Percentiles rank a stretch among this genome's conserved stretches.
Evolutionary conservation across 2,888 invertebrate genomes (phyloP).

Genomic region (Eucriotettix oculatus): DNA sequence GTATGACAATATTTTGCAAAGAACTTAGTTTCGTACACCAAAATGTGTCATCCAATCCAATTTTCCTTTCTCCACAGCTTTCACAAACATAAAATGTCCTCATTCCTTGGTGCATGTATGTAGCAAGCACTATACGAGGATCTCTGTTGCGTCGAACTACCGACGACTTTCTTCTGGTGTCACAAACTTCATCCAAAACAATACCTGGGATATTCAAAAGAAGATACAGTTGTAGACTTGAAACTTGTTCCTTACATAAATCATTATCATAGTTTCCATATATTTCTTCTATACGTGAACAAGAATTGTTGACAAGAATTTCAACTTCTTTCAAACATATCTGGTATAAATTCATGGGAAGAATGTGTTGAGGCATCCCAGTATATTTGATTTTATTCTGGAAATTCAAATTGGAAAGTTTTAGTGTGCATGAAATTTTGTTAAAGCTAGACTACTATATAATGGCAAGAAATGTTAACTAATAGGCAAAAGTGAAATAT

Average conservation of each 20-base stretch:
- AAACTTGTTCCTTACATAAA: constrained; percentile 6
- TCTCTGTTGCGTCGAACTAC: neutral
- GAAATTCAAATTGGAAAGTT: too few relatives aligned
- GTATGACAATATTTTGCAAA: constrained; percentile 9
- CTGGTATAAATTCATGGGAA: constrained; percentile 5
- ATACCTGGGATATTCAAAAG: constrained; percentile 9
- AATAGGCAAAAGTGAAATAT: too few relatives aligned
- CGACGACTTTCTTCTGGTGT: neutral
- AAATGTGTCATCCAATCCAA: constrained; percentile 9
- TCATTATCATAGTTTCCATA: constrained; percentile 11
- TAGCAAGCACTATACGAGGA: constrained; percentile 9
- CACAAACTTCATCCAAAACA: constrained; percentile 12
- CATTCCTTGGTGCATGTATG: constrained; percentile 13
- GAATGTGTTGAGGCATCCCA: neutral
- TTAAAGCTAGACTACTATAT: too few relatives aligned
- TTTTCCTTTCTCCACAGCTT: neutral
- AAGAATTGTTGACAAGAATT: constrained; percentile 8
- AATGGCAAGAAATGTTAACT: too few relatives aligned
- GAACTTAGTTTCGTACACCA: constrained; percentile 11
- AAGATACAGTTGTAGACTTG: constrained; percentile 8
- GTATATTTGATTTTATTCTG: neutral
- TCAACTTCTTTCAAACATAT: constrained; percentile 4
- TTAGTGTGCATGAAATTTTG: too few relatives aligned
- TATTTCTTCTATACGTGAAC: constrained; percentile 9
- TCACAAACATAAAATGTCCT: constrained; percentile 4